Evolutionary conservation across 1,140 invertebrate genomes (phyloP), one percentile per base, ranked within the genome.

Genomic region (Agrilus planipennis): DNA sequence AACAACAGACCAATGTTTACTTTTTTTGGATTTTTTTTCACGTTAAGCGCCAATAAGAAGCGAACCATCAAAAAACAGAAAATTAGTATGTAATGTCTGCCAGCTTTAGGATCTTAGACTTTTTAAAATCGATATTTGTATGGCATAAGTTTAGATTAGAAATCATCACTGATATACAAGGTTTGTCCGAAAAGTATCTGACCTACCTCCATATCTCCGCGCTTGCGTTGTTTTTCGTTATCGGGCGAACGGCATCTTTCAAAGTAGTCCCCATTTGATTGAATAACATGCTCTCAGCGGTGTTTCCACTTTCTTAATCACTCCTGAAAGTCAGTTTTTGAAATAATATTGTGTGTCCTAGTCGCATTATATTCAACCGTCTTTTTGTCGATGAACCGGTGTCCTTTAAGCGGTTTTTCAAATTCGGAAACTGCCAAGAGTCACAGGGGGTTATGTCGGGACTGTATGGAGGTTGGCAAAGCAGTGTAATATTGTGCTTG

Each of bases 381-480:
- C 18, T 41, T 25, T 41, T 47, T 32, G 31, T 32, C 31, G 31
- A 9, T 14, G 31, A 32, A 32, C 9, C 31, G 9, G 6, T 32
- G 49, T 42, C 46, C 30, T 49, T 51, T n/a, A 54, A 35, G 4
- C 37, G 37, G 28, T 10, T 49, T 49, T 56, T 57, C n/a, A 57
- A 28, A 41, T 40, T 45, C 9, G 39, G 41, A 27, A 54, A 55
- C 9, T 52, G 43, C 35, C 46, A 55, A 45, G 55, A 53, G 44
- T 53, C 42, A 25, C 45, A 43, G 23, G 46, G 44, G 21, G 30
- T 40, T 44, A 61, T 42, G 40, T 55, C 51, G 20, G 52, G 50
- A 7, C 46, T 55, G 45, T 62, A 58, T 7, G 49, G 53, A 44
- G 49, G 41, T 27, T 60, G 55, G 9, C 9, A 32, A 32, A 32